A percentile compares a stretch with the other conserved stretches of the same genome.
Conservation (phyloP, 2,888 invertebrate genomes). For the Sycophila texana region DNA sequence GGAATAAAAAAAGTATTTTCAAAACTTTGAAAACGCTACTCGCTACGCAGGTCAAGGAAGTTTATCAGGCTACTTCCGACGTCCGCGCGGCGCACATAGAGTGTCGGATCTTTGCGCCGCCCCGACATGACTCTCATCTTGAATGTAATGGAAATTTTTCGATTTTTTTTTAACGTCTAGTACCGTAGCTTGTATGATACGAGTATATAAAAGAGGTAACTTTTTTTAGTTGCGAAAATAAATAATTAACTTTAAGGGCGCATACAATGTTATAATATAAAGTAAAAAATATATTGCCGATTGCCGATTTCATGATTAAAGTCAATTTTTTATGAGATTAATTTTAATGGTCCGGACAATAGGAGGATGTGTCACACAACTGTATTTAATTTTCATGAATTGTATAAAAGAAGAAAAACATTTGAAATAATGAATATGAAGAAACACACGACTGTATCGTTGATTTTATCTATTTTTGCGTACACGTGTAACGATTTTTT, state of each 20-base stretch:
- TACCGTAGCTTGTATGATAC: constrained; percentile 37
- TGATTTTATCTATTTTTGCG: constrained; percentile 28
- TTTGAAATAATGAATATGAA: constrained; percentile 1
- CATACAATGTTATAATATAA: constrained; percentile 30
- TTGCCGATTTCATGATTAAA: constrained; percentile 32
- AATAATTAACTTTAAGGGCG: constrained; percentile 26
- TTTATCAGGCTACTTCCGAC: not conserved
- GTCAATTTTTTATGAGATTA: constrained; percentile 40
- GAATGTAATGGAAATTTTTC: constrained; percentile 35
- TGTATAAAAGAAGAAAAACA: constrained; percentile 15
- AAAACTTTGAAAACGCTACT: too few species aligned
- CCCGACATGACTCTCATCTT: constrained; percentile 9
- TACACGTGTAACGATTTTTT: constrained; percentile 30
- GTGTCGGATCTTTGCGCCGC: not conserved
- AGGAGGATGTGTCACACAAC: not conserved
- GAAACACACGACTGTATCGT: constrained; percentile 7
- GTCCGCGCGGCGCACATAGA: not conserved
- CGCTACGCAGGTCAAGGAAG: too few species aligned
- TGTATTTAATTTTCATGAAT: constrained; percentile 34
- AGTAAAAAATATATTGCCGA: constrained; percentile 12
- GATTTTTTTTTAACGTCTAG: constrained; percentile 45
- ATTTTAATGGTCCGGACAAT: constrained; percentile 35
- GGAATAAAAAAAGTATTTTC: too few species aligned
- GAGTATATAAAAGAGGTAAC: constrained; percentile 30
- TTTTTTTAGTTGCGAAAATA: constrained; percentile 39